Evolutionary conservation across 2,113 vertebrate genomes (phyloP).

Genomic region (Podilymbus podiceps): DNA sequence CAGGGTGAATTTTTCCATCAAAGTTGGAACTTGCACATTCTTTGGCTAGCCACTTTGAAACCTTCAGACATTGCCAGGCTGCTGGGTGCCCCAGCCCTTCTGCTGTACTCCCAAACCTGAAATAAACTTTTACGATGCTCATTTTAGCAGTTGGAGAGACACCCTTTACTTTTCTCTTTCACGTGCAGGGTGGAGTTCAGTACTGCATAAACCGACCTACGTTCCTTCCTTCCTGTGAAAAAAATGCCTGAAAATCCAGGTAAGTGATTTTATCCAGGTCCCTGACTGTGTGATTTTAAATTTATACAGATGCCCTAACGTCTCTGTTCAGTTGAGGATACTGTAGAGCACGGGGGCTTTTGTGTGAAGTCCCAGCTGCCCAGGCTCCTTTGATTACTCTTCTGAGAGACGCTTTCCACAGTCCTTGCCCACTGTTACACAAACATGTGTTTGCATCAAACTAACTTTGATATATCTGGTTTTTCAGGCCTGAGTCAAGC

Average conservation of each 20-base stretch:
- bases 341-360: neutral
- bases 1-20: neutral
- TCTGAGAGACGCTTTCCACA: neutral
- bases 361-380: neutral
- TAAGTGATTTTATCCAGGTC: neutral
- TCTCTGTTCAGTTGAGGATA: neutral
- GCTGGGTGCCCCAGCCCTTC: neutral
- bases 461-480: neutral
- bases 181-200: neutral
- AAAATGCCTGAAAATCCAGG: neutral
- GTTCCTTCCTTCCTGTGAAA: neutral
- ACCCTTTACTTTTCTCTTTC: neutral
- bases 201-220: neutral
- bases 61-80: neutral
- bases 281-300: rapidly evolving
- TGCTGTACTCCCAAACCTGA: neutral
- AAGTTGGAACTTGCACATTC: neutral
- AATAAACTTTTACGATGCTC: neutral
- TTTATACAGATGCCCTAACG: neutral
- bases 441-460: neutral
- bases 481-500: neutral
- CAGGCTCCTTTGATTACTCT: neutral
- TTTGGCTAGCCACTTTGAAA: neutral
- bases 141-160: neutral
- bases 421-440: neutral